Percentiles rank a stretch among this genome's conserved stretches.
Conservation (phyloP, 2,797 vertebrate genomes). For the Hyperoplus immaculatus region DNA sequence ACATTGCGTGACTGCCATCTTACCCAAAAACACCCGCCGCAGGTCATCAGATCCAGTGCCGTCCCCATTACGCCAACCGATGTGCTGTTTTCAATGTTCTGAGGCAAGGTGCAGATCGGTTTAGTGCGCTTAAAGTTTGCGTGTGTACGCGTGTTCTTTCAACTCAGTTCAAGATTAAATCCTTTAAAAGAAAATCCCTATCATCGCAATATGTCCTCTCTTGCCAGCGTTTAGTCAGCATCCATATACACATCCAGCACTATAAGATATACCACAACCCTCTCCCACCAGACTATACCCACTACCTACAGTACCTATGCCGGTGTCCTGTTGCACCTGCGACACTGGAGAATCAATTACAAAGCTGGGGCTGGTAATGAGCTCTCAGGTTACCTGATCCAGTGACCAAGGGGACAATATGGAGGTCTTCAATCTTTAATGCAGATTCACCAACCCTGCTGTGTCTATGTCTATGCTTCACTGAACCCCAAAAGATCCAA, state of each 20-base stretch:
- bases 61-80: conserved; percentile 68
- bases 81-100: neutral
- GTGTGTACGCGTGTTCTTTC: neutral
- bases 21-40: conserved; percentile 84
- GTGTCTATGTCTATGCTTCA: conserved; percentile 14
- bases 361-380: conserved; percentile 82
- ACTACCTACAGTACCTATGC: neutral
- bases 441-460: conserved; percentile 26
- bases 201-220: conserved; percentile 9
- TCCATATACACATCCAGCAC: conserved; percentile 20
- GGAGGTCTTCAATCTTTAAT: conserved; percentile 82
- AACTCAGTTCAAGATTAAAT: neutral
- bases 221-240: neutral
- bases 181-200: neutral
- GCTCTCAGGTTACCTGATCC: conserved; percentile 79
- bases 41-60: conserved; percentile 77
- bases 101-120: neutral
- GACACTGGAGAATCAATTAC: conserved; percentile 85
- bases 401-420: conserved; percentile 72
- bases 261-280: neutral
- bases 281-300: conserved; percentile 31
- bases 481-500: neutral
- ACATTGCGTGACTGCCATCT: conserved; percentile 59
- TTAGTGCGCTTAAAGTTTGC: conserved; percentile 4
- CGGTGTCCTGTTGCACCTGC: conserved; percentile 70